These are phyloP conservation scores for Rhombomys opimus DNA, from an alignment of 2,113 vertebrate species.

Conservation along the genomic window DNA sequence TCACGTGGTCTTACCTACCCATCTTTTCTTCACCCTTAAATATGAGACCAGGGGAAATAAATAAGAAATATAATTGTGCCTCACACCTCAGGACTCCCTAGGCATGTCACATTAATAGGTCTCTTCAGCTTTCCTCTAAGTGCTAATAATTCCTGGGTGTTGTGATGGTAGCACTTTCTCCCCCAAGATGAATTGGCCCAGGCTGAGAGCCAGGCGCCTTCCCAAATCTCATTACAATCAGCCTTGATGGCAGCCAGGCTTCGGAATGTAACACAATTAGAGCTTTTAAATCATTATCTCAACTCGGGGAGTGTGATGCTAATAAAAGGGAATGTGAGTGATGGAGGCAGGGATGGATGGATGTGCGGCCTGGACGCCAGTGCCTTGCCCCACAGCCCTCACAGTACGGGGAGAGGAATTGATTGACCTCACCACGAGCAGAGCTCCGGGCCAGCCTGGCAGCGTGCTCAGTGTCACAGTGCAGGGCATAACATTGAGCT, in stretches of 20 bases:
- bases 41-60: slow-evolving; percentile 70
- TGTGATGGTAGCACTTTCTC: slow-evolving; percentile 77
- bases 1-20: neutral
- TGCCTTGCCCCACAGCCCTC: neutral
- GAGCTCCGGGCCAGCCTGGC: neutral
- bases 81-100: slow-evolving; percentile 68
- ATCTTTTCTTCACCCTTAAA: slow-evolving; percentile 77
- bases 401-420: accelerated
- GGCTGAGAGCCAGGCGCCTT: slow-evolving; percentile 83
- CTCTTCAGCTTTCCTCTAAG: slow-evolving; percentile 69
- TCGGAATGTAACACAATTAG: slow-evolving; percentile 85
- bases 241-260: slow-evolving; percentile 81
- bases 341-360: neutral
- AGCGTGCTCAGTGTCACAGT: too few relatives aligned
- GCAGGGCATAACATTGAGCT: too few relatives aligned
- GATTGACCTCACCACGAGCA: neutral
- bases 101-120: slow-evolving; percentile 67
- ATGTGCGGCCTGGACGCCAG: neutral
- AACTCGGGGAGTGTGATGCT: slow-evolving; percentile 77
- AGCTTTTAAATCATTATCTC: slow-evolving; percentile 88
- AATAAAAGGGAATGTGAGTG: slow-evolving; percentile 68
- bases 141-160: slow-evolving; percentile 81
- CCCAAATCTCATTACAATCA: slow-evolving; percentile 87
- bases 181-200: slow-evolving; percentile 84
- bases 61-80: slow-evolving; percentile 55